Conservation (phyloP, 2,113 vertebrate genomes). For the Odocoileus virginianus region DNA sequence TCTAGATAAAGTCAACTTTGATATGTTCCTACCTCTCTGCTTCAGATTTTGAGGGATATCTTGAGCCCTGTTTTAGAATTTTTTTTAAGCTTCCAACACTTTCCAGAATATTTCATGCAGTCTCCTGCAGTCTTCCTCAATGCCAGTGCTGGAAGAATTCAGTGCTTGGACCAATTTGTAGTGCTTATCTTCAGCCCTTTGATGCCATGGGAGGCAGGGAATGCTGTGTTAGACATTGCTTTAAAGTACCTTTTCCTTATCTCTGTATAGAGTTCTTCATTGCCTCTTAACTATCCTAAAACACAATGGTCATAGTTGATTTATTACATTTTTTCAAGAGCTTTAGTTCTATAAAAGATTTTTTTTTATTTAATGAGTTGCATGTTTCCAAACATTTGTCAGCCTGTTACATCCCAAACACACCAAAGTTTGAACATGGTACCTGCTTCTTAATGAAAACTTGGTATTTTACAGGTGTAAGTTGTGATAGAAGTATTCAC, state of each 20-base stretch:
- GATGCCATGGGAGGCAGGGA: background rate
- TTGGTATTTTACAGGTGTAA: background rate
- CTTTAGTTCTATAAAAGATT: background rate
- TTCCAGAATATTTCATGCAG: background rate
- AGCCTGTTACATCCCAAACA: background rate
- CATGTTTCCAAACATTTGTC: background rate
- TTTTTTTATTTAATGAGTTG: background rate
- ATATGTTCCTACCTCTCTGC: background rate
- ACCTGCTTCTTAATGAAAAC: constrained; percentile 7
- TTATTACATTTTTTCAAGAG: background rate
- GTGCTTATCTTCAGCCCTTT: background rate
- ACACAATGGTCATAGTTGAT: background rate
- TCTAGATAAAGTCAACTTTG: background rate
- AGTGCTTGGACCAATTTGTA: background rate
- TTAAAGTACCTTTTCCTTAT: background rate
- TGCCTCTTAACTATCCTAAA: background rate
- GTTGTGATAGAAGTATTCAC: background rate
- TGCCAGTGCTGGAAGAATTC: background rate
- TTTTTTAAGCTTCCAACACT: background rate
- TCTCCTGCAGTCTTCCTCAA: background rate
- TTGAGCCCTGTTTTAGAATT: background rate
- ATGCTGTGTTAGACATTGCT: background rate
- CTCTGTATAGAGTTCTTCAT: background rate
- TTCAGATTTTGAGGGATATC: background rate
- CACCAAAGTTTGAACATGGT: background rate